Percentiles rank a stretch among this genome's conserved stretches.
phyloP scores from a whole-genome alignment of 1,140 invertebrate genomes.

The Cataglyphis hispanica region DNA sequence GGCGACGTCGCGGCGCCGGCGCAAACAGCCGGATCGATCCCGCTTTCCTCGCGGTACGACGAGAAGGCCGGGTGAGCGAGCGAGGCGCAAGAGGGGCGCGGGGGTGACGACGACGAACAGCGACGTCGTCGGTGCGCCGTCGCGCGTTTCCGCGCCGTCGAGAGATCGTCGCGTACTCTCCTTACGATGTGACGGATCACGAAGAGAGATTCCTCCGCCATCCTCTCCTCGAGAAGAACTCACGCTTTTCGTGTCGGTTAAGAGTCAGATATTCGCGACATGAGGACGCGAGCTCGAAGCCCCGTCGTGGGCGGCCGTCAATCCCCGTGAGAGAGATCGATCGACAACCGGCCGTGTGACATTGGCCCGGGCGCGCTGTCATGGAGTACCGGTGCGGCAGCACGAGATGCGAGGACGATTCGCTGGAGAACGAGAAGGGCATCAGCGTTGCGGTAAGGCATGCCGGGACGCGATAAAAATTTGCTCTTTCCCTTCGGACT shows the following conservation, averaged over 20 bases:
- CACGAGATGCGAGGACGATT: conserved; percentile 80
- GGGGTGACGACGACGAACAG: conserved; percentile 7
- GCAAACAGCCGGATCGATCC: conserved; percentile 80
- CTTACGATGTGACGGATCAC: conserved; percentile 58
- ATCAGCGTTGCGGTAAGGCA: conserved; percentile 78
- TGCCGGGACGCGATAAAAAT: background rate
- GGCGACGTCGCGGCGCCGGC: conserved; percentile 82
- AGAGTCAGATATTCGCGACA: conserved; percentile 60
- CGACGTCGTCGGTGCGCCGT: conserved; percentile 34
- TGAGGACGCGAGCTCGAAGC: conserved; percentile 40
- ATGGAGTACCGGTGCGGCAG: conserved; percentile 80
- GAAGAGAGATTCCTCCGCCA: conserved; percentile 17
- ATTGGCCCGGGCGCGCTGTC: conserved; percentile 69
- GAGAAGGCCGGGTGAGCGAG: background rate
- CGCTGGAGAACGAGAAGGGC: conserved; percentile 80
- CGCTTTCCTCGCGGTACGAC: conserved; percentile 63
- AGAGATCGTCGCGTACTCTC: conserved; percentile 28
- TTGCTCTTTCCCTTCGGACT: background rate
- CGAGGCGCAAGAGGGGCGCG: background rate
- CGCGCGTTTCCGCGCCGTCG: conserved; percentile 56
- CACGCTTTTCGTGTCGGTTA: conserved; percentile 35
- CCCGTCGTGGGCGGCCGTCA: background rate
- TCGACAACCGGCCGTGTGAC: conserved; percentile 66
- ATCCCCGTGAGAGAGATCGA: conserved; percentile 72
- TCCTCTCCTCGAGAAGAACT: background rate